Evolutionary conservation across 2,797 vertebrate genomes (phyloP), one percentile per base, ranked within the genome.

Genomic region (Ficedula albicollis): DNA sequence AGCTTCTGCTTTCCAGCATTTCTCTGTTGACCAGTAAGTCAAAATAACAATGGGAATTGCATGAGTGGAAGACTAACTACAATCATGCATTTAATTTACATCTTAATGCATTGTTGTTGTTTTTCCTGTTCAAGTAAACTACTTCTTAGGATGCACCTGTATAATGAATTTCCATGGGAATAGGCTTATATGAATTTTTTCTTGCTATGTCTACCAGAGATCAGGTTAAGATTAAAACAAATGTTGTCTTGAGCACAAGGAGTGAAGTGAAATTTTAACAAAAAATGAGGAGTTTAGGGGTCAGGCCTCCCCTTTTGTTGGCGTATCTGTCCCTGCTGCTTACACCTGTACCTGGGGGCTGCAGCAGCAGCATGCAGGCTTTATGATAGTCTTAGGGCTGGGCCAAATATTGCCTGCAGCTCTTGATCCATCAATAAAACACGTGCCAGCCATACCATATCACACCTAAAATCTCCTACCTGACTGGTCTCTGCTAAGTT

Each of bases 21-120:
- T 38, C n/a, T 93, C 68, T 91, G 48, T 74, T 89, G 72, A 76
- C 76, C 81, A 62, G 16, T 43, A 56, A 87, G 36, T 75, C 62
- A 83, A 63, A 89, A 84, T 78, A 93, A 96, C 74, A 89, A 81
- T 59, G 34, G 55, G 75, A 95, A 93, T 91, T 80, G n/a, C 64
- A 93, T 49, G n/a, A 78, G 36, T 84, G 20, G 43, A 73, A 82
- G 38, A 67, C 43, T 76, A 26, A 54, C 39, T 84, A 55, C 30
- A 44, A 25, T 87, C 64, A 54, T 73, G 86, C 41, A 87, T 94
- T 88, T 92, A 72, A 90, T 93, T 93, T 94, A 41, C 90, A 93
- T 83, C 52, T 92, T 86, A 79, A 90, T 84, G n/a, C 36, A 49
- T 34, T 95, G 77, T 83, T 92, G 34, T 92, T 92, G 59, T 80